Conservation (phyloP, 2,888 invertebrate species). For the Hydrotaea diabolus region DNA sequence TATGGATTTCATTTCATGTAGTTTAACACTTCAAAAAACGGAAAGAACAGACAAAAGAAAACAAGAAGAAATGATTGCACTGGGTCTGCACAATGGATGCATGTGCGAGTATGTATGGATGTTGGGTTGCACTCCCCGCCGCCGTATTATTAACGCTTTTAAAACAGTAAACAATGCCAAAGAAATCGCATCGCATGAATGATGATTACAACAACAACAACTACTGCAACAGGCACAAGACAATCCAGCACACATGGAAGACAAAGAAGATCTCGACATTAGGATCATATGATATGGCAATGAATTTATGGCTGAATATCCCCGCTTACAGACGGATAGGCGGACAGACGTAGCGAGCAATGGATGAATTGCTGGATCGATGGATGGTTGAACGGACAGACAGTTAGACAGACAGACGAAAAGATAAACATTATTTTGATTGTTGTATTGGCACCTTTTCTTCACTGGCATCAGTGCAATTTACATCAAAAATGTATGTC, state of each 20-base stretch:
- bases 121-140: neutral
- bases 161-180: slow-evolving; percentile 42
- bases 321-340: too few relatives aligned
- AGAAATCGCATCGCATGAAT: slow-evolving; percentile 31
- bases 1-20: slow-evolving; percentile 42
- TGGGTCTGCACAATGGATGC: neutral
- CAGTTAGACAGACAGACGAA: neutral
- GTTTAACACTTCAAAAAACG: slow-evolving; percentile 30
- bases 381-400: neutral
- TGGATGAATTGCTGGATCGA: neutral
- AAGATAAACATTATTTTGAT: slow-evolving; percentile 40
- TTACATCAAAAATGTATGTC: slow-evolving; percentile 52
- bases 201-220: slow-evolving; percentile 19
- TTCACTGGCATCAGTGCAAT: slow-evolving; percentile 37
- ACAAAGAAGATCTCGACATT: slow-evolving; percentile 24
- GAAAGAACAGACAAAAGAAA: neutral
- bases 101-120: neutral
- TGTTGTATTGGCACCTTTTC: slow-evolving; percentile 31
- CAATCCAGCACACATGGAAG: slow-evolving; percentile 33
- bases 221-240: neutral
- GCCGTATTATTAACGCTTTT: slow-evolving; percentile 35
- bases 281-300: slow-evolving; percentile 38
- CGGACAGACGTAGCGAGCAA: too few relatives aligned
- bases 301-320: slow-evolving; percentile 31
- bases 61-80: neutral